A percentile compares a stretch with the other conserved stretches of the same genome.
Conservation (phyloP, 2,113 vertebrate genomes). For the Anoplopoma fimbria region DNA sequence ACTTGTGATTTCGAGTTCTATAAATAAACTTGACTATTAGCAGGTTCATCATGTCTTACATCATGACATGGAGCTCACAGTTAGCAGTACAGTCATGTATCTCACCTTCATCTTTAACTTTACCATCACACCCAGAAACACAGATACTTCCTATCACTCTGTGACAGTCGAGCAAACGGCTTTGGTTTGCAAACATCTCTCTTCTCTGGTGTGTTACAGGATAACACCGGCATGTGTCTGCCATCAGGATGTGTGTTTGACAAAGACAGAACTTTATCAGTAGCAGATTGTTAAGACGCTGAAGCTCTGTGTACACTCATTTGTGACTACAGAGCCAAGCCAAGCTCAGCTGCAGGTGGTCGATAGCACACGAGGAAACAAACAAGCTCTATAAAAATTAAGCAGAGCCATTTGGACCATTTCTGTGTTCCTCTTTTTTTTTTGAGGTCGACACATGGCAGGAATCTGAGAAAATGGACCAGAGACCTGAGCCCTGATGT, state of each 20-base stretch:
- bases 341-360: too few species aligned
- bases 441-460: too few species aligned
- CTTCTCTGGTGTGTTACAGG: constrained; percentile 7
- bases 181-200: constrained; percentile 15
- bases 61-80: too few species aligned
- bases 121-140: constrained; percentile 6
- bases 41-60: too few species aligned
- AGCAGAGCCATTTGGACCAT: too few species aligned
- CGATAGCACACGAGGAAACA: not conserved
- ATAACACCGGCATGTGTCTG: constrained; percentile 19
- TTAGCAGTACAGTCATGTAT: not conserved
- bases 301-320: not conserved
- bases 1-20: too few species aligned
- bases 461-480: constrained; percentile 1
- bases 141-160: not conserved
- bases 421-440: not conserved
- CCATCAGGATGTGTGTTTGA: constrained; percentile 8
- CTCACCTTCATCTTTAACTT: not conserved
- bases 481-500: not conserved
- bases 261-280: not conserved
- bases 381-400: too few species aligned
- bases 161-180: too few species aligned
- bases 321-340: not conserved
- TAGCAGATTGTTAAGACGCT: not conserved
- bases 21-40: too few species aligned